A percentile compares a stretch with the other conserved stretches of the same genome.
Evolutionary conservation across 2,797 vertebrate genomes (phyloP).

Genomic region (Enteromius argenteus): DNA sequence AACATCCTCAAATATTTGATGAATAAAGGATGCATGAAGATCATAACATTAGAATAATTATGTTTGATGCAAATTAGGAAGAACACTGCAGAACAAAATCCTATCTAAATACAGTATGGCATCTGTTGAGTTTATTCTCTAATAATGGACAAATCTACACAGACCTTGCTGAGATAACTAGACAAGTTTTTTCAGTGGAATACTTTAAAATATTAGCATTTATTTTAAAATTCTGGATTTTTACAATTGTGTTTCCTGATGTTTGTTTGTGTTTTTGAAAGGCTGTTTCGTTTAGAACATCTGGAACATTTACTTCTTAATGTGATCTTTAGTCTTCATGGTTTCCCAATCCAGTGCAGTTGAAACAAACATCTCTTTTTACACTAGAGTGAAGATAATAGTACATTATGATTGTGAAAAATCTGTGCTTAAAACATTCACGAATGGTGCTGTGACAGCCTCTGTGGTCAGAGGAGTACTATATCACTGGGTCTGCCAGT

Average conservation of each 20-base stretch:
- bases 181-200: neutral
- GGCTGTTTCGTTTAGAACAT: neutral
- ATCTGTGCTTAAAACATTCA: slow-evolving; percentile 41
- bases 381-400: slow-evolving; percentile 8
- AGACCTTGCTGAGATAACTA: neutral
- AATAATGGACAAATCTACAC: neutral
- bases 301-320: neutral
- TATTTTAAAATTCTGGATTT: neutral
- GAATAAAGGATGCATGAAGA: neutral
- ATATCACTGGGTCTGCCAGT: slow-evolving; percentile 68
- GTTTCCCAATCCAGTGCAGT: neutral
- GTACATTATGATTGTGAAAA: slow-evolving; percentile 29
- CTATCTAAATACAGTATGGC: neutral
- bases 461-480: slow-evolving; percentile 45
- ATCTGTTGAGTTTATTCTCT: neutral
- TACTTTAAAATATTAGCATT: neutral
- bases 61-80: neutral
- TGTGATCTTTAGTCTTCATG: neutral
- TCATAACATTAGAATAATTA: neutral
- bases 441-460: slow-evolving; percentile 33
- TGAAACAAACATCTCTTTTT: slow-evolving; percentile 15
- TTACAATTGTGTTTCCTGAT: neutral
- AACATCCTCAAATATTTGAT: neutral
- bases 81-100: no score
- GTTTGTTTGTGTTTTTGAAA: neutral